phyloP scores from a whole-genome alignment of 2,888 invertebrate genomes.

The Lottia scabra region DNA sequence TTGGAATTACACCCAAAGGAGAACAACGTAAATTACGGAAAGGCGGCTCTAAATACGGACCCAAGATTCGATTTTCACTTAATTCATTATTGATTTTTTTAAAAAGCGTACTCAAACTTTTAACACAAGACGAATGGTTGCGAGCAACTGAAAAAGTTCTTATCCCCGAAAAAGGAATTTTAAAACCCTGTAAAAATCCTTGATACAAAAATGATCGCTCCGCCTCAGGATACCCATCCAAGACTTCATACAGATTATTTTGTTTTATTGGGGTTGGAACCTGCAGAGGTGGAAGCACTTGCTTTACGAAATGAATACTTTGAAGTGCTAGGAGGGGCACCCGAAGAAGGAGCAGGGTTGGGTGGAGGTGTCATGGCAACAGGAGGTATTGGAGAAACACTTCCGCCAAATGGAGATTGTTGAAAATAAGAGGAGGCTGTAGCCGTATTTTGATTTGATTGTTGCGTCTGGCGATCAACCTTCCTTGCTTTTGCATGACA shows the following conservation, averaged over 20 bases:
- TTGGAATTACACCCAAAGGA: neutral
- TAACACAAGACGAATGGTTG: neutral
- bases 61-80: neutral
- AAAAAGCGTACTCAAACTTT: neutral
- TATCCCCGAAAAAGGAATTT: neutral
- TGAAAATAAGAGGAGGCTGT: too few species aligned
- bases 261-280: slow-evolving; percentile 3
- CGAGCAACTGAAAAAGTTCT: neutral
- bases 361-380: too few species aligned
- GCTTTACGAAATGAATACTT: neutral
- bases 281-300: neutral
- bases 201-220: neutral
- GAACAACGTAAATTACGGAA: neutral
- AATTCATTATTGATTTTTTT: neutral
- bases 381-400: too few species aligned
- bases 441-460: too few species aligned
- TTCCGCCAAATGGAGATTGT: too few species aligned
- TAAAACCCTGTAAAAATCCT: neutral
- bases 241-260: neutral
- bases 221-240: neutral
- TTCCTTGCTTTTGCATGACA: too few species aligned
- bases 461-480: too few species aligned
- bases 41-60: neutral
- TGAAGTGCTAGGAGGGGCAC: too few species aligned
- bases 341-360: too few species aligned